Evolutionary conservation across 2,113 vertebrate genomes (phyloP), one percentile per base, ranked within the genome.

Genomic region (Desmodus rotundus): DNA sequence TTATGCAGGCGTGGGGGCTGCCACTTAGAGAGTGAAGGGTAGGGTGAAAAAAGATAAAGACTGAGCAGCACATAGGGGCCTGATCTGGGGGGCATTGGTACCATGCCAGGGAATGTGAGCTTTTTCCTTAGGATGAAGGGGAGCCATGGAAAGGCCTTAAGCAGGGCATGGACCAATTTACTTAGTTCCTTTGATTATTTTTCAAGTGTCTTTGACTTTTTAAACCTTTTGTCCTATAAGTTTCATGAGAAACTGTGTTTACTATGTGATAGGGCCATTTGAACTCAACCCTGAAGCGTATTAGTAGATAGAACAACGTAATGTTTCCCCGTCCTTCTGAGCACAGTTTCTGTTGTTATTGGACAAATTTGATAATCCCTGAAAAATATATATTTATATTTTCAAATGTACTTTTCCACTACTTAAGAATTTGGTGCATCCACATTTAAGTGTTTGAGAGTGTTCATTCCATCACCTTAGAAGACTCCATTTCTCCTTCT

Each of bases 1-100:
- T 10, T 17, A n/a, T 0, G 1, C 67, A 72, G 50, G 26, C 54
- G 12, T 88, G 41, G 56, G 43, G 89, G 7, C 33, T 47, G 31
- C 19, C 24, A 12, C 26, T 54, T 24, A 50, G 11, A 15, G 38
- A 83, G 43, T 19, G 2, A 54, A 54, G 43, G 14, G 16, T 1
- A 47, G 45, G 28, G 50, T 1, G 24, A 61, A 19, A 3, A 13
- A 91, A n/a, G 33, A 31, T 5, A 20, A 78, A 7, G 61, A 56
- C 1, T 6, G 31, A 41, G 7, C 7, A 11, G 12, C 1, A 4
- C 0, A 0, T 1, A 28, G 36, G 68, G 63, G 54, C 2, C 7
- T 2, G 2, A 4, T 36, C 47, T 22, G 17, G 36, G 47, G 36
- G 15, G 24, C 1, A 5, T 3, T 15, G 28, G 4, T 50, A 19